Evolutionary conservation across 2,113 vertebrate species (phyloP), one percentile per base, ranked within the genome.

Genomic region (Ptyas mucosa): DNA sequence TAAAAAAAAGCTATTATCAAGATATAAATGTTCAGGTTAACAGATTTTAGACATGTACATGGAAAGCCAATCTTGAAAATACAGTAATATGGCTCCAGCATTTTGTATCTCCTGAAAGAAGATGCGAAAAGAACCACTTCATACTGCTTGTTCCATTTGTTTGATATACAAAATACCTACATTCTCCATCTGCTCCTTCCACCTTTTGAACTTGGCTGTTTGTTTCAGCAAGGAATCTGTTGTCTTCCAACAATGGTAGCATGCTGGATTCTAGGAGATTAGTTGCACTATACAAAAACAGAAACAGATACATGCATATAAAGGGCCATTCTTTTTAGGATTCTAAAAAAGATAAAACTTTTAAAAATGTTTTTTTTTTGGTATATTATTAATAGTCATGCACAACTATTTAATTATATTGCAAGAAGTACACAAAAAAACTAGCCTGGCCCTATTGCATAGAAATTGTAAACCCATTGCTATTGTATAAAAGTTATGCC

Each of bases 271-370:
- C 93, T 55, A 23, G 53, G 5, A 52, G 75, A 14, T 54, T 55
- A 14, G 11, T 92, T 96, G 94, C 91, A 87, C 97, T 98, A 75
- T 91, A 97, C 0, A 97, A 85, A 96, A 94, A 92, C 94, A 7
- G 89, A 15, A 69, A 21, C 75, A 81, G 34, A 43, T 81, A 43
- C 75, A 81, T 43, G 34, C 34, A 81, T 81, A 43, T 81, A 18
- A 39, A 81, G 34, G 18, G 7, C 2, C 75, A 85, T 91, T 0
- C 81, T 87, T 61, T 52, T 3, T 51, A 90, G 54, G 7, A 12
- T 89, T 94, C 61, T 52, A 51, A 85, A 92, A 57, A 1, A 87
- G 69, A 54, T 9, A 75, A 75, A 1, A 2, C 91, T 94, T 57
- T 89, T 12, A 39, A 75, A 21, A 87, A 5, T 0, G 6, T 5